Evolutionary conservation across 2,113 vertebrate genomes (phyloP), one percentile per base, ranked within the genome.

Genomic region (Mustelus asterias): DNA sequence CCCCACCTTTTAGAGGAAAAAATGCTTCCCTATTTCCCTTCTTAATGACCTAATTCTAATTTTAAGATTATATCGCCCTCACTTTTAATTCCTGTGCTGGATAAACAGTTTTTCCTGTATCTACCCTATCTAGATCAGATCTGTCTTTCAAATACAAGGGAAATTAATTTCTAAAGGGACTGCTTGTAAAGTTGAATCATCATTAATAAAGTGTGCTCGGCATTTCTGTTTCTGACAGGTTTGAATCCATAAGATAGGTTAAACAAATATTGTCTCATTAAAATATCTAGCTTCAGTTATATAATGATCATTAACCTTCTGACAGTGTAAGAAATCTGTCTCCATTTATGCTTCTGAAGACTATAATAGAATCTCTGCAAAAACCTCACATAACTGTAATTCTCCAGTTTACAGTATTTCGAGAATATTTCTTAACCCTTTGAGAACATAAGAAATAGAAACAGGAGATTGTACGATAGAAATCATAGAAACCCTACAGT

Each of bases 261-360:
- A 93, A 93, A 93, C 89, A 93, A 93, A 93, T 93, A 93, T 22
- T 65, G 89, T 63, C 89, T 92, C 89, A 92, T 93, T 93, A 93
- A 93, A 92, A 92, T 92, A 92, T 92, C 29, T 63, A 92, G 89
- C 60, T 37, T 67, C 58, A 63, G 89, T 93, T 93, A 67, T 37
- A 93, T 93, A 93, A 16, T 93, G 89, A 93, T 93, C 89, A 93
- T 93, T 93, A 93, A 93, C 89, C 60, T 93, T 65, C n/a, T 93
- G 89, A 93, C 89, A 67, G 89, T 93, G 89, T 65, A 93, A 65
- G 60, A n/a, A 93, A 93, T 93, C 60, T 37, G n/a, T 93, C 89
- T 93, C 89, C 33, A 29, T 65, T 92, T 65, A n/a, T 92, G 14
- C 6, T 83, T 70, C 69, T 88, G 26, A 92, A 37, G 89, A 63